A percentile compares a stretch with the other conserved stretches of the same genome.
These are phyloP conservation scores for Agriopis aurantiaria DNA, from an alignment of 2,888 invertebrate species.

Conservation along the genomic window DNA sequence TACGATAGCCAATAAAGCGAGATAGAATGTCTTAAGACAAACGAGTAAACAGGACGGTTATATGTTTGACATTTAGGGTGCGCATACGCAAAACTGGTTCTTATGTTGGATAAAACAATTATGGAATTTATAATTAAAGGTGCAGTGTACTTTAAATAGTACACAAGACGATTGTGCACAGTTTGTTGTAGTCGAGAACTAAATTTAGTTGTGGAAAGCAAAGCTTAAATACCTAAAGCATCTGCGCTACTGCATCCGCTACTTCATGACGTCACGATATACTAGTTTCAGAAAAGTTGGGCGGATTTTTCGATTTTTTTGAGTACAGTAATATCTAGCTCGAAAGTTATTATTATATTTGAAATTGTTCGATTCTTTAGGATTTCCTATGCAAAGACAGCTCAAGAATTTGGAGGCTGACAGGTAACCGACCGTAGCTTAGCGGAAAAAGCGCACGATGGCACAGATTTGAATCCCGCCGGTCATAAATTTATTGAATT, in stretches of 20 bases:
- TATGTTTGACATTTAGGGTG: constrained; percentile 52
- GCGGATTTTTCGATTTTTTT: neutral
- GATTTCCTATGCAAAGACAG: too few species aligned
- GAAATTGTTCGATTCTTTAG: too few species aligned
- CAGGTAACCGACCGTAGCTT: too few species aligned
- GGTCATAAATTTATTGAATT: too few species aligned
- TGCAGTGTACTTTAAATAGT: constrained; percentile 29
- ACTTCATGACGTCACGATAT: constrained; percentile 7
- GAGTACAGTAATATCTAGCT: too few species aligned
- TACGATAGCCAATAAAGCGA: constrained; percentile 64
- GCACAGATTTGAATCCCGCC: too few species aligned
- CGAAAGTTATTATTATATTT: too few species aligned
- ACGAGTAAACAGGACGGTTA: constrained; percentile 52
- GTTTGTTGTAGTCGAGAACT: constrained; percentile 11
- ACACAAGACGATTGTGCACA: constrained; percentile 28
- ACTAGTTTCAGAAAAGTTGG: constrained; percentile 1
- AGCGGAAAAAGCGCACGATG: too few species aligned
- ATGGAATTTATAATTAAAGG: constrained; percentile 48
- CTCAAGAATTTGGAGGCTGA: too few species aligned
- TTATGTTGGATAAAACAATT: constrained; percentile 44
- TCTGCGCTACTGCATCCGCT: constrained; percentile 1
- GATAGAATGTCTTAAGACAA: constrained; percentile 26
- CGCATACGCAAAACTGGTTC: constrained; percentile 68
- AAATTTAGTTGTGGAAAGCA: constrained; percentile 25
- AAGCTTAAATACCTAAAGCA: constrained; percentile 25